Evolutionary conservation across 2,113 vertebrate species (phyloP).

Genomic region (Trematomus loennbergii): DNA sequence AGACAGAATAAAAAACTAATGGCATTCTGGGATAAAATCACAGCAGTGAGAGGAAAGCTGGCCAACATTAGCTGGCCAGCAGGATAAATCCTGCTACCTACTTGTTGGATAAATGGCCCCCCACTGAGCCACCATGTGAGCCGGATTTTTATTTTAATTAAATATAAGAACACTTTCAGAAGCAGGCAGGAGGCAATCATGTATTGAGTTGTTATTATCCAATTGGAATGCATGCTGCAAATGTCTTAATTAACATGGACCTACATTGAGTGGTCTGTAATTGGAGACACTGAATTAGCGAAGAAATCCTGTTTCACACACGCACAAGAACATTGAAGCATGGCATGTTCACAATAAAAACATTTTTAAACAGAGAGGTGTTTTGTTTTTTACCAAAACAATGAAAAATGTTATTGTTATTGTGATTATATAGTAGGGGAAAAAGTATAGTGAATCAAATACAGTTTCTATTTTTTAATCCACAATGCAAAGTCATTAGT

Average conservation of each 20-base stretch:
- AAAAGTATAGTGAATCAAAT: neutral
- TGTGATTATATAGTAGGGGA: neutral
- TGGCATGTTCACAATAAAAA: neutral
- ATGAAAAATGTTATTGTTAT: neutral
- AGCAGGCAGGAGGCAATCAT: too few species aligned
- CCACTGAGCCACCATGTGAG: neutral
- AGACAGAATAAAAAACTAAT: neutral
- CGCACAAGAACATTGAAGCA: neutral
- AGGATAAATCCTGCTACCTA: neutral
- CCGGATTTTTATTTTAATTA: neutral
- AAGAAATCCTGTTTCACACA: slow-evolving; percentile 15
- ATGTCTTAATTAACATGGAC: slow-evolving; percentile 16
- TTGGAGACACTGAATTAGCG: neutral
- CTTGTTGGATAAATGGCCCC: neutral
- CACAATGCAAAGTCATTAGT: neutral
- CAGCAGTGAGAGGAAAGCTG: neutral
- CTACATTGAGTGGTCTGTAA: neutral
- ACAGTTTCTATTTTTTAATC: neutral
- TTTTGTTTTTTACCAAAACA: too few species aligned
- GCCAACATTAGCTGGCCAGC: neutral
- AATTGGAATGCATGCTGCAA: neutral
- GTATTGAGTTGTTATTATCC: neutral
- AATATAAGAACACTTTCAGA: neutral
- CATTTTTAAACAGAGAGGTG: neutral
- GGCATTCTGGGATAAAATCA: neutral